phyloP scores from a whole-genome alignment of 2,888 invertebrate genomes.

The Pachliopta kotzebuea region DNA sequence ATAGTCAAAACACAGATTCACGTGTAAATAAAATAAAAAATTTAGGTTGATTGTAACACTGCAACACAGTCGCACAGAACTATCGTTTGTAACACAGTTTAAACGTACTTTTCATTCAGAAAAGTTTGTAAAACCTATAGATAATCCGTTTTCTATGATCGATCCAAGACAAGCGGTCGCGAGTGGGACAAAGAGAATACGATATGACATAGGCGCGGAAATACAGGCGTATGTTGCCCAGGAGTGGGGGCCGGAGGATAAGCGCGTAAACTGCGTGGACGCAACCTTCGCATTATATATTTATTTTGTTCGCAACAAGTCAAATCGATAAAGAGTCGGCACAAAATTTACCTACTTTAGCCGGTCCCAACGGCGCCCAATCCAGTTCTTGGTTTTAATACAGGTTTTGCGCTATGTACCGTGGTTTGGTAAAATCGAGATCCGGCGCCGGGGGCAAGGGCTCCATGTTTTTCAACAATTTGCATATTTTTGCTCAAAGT shows the following conservation, averaged over 20 bases:
- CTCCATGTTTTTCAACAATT: constrained; percentile 18
- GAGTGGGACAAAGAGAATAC: constrained; percentile 58
- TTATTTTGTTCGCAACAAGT: constrained; percentile 36
- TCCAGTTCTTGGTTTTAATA: constrained; percentile 34
- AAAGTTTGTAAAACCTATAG: constrained; percentile 63
- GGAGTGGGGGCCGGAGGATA: constrained; percentile 64
- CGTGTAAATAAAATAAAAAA: constrained; percentile 1
- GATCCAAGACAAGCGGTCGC: constrained; percentile 60
- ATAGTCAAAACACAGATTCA: constrained; percentile 30
- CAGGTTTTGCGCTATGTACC: constrained; percentile 29
- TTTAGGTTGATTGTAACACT: constrained; percentile 22
- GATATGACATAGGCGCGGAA: constrained; percentile 53
- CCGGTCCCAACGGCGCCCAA: constrained; percentile 25
- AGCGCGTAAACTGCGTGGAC: constrained; percentile 64
- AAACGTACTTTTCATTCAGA: constrained; percentile 71
- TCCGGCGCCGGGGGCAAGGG: constrained; percentile 12
- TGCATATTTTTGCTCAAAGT: constrained; percentile 9
- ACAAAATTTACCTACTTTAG: constrained; percentile 16
- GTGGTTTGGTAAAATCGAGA: constrained; percentile 14
- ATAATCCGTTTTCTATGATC: constrained; percentile 52
- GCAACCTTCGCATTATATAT: constrained; percentile 46
- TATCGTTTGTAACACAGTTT: constrained; percentile 37
- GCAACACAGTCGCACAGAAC: constrained; percentile 27
- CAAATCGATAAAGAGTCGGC: constrained; percentile 27
- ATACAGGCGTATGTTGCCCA: constrained; percentile 44